Base-by-base conservation (phyloP, 2,113 vertebrate genomes). In the Odontophorus gujanensis region DNA sequence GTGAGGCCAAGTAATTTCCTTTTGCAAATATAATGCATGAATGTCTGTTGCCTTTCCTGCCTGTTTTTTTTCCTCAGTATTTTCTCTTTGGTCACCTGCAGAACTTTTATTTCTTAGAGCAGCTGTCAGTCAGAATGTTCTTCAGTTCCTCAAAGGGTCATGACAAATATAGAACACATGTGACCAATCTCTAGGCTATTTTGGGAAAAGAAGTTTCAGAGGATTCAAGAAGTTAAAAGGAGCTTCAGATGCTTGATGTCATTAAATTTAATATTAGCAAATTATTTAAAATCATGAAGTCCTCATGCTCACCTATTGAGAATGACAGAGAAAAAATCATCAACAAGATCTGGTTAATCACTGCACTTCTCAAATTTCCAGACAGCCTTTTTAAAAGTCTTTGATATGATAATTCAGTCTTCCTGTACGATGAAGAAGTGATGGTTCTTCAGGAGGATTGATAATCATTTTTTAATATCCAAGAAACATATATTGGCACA, bases 381-480 rank as follows among this genome's bases (percentile, higher is more conserved):
- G 36, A 25, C 24, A 81, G 20, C 2, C 22, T 87, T 90, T 43
- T 93, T 85, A 50, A 85, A 57, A 77, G 43, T 51, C 45, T 91
- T 89, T 82, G 42, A 80, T 66, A 42, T 51, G 90, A 55, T 80
- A 93, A 89, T 91, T 74, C 30, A 80, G 15, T 57, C 59, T 28
- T 87, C 50, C 59, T 93, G 72, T 85, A 76, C 26, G n/a, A 34
- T 36, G 42, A 93, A 50, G 24, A 34, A 92, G 17, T 71, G 28
- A 85, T n/a, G 7, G 40, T 78, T 85, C 36, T 93, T 82, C 42
- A 67, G 66, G 34, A n/a, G 11, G 28, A 77, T 87, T 85, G 78
- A 42, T 63, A 85, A 61, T 82, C 14, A 24, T 61, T 74, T 74
- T 86, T 74, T 78, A 11, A 57, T 77, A 87, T 53, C 36, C 42